Evolutionary conservation across 2,113 vertebrate genomes (phyloP).

Genomic region (Procavia capensis): DNA sequence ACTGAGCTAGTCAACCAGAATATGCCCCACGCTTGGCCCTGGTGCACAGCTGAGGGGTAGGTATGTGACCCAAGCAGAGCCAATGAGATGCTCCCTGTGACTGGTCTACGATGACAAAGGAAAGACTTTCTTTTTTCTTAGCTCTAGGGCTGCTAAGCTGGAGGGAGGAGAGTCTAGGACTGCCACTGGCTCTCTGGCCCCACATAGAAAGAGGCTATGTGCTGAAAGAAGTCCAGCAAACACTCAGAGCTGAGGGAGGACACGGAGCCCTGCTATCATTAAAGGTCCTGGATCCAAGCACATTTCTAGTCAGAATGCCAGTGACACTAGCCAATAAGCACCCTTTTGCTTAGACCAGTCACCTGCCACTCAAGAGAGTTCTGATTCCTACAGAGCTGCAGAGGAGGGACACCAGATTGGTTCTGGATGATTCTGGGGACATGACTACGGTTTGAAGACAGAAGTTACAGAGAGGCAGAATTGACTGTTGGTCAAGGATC

Average conservation of each 20-base stretch:
- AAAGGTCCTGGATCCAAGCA: not conserved
- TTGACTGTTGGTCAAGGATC: not conserved
- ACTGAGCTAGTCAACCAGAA: not conserved
- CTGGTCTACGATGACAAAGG: not conserved
- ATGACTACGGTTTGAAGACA: not conserved
- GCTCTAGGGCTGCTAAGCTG: not conserved
- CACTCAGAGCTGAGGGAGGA: not conserved
- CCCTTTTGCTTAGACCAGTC: not conserved
- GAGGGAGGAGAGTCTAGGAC: not conserved
- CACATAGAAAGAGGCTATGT: constrained; percentile 1
- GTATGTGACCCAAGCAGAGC: not conserved
- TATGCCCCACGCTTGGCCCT: not conserved
- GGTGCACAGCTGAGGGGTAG: not conserved
- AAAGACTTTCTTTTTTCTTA: not conserved
- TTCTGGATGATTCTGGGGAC: not conserved
- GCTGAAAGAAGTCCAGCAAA: not conserved
- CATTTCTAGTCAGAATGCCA: not conserved
- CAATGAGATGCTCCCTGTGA: not conserved
- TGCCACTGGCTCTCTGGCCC: not conserved
- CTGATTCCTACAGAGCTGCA: not conserved
- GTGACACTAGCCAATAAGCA: not conserved
- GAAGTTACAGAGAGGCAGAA: not conserved
- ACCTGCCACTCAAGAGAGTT: not conserved
- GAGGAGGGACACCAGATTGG: not conserved
- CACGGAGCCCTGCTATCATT: not conserved